Percentiles rank a stretch among this genome's conserved stretches.
Evolutionary conservation across 2,797 vertebrate species (phyloP).

Genomic region (Microctenopoma stevenorrisi): DNA sequence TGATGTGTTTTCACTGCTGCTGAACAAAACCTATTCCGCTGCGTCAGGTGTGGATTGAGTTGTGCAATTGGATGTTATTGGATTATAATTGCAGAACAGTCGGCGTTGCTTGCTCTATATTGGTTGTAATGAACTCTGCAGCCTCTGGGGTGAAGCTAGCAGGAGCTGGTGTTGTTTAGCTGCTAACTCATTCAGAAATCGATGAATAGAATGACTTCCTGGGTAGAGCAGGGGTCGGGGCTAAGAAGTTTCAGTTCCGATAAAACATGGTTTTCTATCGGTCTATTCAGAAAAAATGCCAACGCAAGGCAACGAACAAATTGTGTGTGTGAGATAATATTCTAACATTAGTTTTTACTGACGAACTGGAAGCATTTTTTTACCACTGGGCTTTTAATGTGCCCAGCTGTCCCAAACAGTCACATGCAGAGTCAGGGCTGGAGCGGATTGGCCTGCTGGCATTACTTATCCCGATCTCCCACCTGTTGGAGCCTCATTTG

Average conservation of each 20-base stretch:
- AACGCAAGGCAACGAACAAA: neutral
- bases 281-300: neutral
- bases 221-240: neutral
- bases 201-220: accelerated
- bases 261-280: neutral
- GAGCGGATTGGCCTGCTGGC: conserved; percentile 35
- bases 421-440: conserved; percentile 42
- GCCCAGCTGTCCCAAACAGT: conserved; percentile 77
- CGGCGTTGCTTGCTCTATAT: neutral
- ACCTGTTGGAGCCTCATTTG: conserved; percentile 74
- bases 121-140: too few relatives aligned
- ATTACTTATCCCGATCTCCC: conserved; percentile 62
- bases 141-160: neutral
- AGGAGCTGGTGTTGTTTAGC: neutral
- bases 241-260: neutral
- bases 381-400: conserved; percentile 62
- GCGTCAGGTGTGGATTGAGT: too few relatives aligned
- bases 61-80: too few relatives aligned
- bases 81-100: too few relatives aligned
- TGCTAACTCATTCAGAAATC: neutral
- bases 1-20: too few relatives aligned
- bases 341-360: conserved; percentile 14
- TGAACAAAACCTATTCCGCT: too few relatives aligned
- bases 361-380: conserved; percentile 70
- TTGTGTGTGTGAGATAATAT: neutral